These are phyloP conservation scores for Phortica variegata DNA, from an alignment of 1,140 invertebrate genomes.

Conservation along the genomic window DNA sequence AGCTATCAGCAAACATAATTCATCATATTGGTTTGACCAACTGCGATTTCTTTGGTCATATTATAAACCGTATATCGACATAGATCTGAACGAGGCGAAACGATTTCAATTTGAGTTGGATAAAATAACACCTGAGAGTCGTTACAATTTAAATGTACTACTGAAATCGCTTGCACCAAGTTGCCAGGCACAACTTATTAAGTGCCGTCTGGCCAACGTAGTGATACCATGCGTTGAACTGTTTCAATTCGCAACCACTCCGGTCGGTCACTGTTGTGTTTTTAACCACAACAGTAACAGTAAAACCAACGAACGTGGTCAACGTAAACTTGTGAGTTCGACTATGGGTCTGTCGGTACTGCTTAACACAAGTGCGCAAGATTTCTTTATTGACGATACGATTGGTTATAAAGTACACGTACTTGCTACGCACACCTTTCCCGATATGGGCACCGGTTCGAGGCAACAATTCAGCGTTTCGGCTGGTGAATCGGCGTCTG, in stretches of 20 bases:
- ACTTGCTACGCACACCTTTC: neutral
- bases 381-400: conserved; percentile 3
- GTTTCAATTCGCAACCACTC: neutral
- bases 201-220: neutral
- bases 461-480: conserved; percentile 1
- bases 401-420: conserved; percentile 3
- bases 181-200: conserved; percentile 4
- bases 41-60: no score
- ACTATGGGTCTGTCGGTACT: neutral
- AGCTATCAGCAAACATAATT: no score
- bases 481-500: neutral
- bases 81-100: no score
- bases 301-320: no score
- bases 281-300: no score
- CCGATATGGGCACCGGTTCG: conserved; percentile 1
- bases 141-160: no score
- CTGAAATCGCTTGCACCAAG: neutral
- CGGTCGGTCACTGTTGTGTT: conserved; percentile 4
- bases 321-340: no score
- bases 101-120: no score
- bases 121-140: no score
- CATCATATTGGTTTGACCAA: no score
- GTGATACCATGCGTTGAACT: neutral
- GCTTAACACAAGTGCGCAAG: neutral
- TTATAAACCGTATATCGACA: no score